Conservation (phyloP, 2,113 vertebrate species). For the Cyrtonyx montezumae region DNA sequence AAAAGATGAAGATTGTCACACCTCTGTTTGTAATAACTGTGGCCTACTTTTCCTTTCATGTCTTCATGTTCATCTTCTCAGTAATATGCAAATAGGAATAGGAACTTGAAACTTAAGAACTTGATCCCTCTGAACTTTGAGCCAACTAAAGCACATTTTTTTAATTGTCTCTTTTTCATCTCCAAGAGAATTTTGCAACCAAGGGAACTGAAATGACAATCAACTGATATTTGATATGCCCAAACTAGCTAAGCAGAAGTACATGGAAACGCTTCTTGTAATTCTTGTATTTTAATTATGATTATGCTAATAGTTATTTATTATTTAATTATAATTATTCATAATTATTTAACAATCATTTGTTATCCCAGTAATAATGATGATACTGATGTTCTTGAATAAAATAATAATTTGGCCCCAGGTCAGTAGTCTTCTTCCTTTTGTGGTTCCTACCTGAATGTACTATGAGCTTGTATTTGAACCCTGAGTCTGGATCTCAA, state of each 20-base stretch:
- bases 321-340: not conserved
- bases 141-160: not conserved
- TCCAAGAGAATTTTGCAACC: not conserved
- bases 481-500: not conserved
- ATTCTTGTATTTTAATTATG: not conserved
- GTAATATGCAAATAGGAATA: not conserved
- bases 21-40: not conserved
- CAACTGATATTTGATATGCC: fast-evolving
- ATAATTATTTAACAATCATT: not conserved
- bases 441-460: not conserved
- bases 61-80: not conserved
- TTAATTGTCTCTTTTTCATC: not conserved
- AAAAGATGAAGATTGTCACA: not conserved
- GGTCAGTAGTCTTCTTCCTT: not conserved
- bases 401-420: not conserved
- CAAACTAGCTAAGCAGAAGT: not conserved
- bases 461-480: not conserved
- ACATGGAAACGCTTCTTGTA: not conserved
- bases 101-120: not conserved
- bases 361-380: not conserved
- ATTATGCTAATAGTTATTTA: not conserved
- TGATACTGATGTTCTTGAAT: fast-evolving
- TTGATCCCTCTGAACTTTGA: not conserved
- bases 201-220: not conserved
- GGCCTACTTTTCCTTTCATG: not conserved